Evolutionary conservation across 2,113 vertebrate species (phyloP).

Genomic region (Sprattus sprattus): DNA sequence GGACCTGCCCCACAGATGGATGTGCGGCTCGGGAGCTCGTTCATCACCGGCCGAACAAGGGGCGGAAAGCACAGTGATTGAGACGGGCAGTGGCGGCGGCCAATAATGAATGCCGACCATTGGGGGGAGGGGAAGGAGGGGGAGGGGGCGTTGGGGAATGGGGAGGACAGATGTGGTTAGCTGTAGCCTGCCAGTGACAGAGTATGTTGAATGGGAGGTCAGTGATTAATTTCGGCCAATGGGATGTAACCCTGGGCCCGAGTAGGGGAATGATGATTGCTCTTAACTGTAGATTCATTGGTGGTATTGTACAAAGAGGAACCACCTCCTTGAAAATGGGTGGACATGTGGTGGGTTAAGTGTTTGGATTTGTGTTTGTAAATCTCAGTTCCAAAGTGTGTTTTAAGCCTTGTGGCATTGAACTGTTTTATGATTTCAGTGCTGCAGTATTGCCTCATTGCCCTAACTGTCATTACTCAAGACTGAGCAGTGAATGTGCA

Average conservation of each 20-base stretch:
- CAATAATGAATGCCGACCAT: slow-evolving; percentile 39
- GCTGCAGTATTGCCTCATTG: too few species aligned
- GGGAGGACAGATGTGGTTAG: slow-evolving; percentile 6
- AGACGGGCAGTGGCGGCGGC: slow-evolving; percentile 42
- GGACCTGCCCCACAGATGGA: slow-evolving; percentile 74
- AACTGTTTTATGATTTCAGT: too few species aligned
- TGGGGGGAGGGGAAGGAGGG: background rate
- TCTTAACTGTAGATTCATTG: background rate
- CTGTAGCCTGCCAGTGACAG: background rate
- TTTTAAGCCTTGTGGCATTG: background rate
- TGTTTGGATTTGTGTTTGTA: background rate
- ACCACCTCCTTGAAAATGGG: background rate
- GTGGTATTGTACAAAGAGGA: background rate
- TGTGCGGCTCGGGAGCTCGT: slow-evolving; percentile 64
- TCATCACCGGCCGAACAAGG: slow-evolving; percentile 69
- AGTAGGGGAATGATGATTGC: background rate
- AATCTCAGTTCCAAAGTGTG: background rate
- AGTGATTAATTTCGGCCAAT: slow-evolving; percentile 3
- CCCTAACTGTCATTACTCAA: background rate
- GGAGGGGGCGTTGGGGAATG: background rate
- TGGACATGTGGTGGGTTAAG: background rate
- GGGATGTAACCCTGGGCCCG: background rate
- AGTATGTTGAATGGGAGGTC: background rate
- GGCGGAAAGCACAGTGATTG: slow-evolving; percentile 55
- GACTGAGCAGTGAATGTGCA: background rate